Percentiles rank a stretch among this genome's conserved stretches.
Conservation (phyloP, 2,113 vertebrate species). For the Sitta europaea region DNA sequence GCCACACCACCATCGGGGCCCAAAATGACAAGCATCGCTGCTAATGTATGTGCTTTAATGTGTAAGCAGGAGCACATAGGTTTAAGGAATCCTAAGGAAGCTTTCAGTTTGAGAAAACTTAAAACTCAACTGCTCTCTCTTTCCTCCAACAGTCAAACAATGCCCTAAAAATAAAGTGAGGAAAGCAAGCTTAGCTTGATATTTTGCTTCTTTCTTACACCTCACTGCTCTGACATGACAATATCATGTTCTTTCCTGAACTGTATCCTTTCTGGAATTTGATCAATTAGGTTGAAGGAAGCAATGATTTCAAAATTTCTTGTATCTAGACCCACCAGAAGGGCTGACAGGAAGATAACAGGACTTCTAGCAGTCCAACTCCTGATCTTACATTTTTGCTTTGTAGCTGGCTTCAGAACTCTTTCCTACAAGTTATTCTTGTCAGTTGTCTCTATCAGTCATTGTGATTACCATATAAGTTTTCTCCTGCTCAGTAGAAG, state of each 20-base stretch:
- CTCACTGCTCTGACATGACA: neutral
- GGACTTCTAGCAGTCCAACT: neutral
- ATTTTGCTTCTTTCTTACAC: neutral
- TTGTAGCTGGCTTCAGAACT: neutral
- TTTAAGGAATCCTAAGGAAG: neutral
- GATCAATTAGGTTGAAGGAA: neutral
- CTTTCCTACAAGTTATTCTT: neutral
- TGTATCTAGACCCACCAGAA: neutral
- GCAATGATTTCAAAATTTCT: neutral
- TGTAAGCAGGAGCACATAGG: neutral
- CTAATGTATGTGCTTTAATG: neutral
- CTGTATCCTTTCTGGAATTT: neutral
- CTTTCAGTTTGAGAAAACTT: neutral
- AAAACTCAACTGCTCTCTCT: neutral
- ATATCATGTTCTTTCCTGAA: neutral
- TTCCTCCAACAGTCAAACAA: neutral
- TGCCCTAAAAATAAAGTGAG: neutral
- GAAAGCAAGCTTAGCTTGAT: neutral
- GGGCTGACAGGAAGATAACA: neutral
- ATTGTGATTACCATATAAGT: neutral
- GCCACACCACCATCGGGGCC: accelerated
- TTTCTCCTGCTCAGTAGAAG: neutral
- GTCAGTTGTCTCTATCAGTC: neutral
- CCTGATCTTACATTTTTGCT: neutral
- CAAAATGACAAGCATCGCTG: neutral